A percentile compares a stretch with the other conserved stretches of the same genome.
These are phyloP conservation scores for Notolepis coatsorum DNA, from an alignment of 2,797 vertebrate species.

Conservation along the genomic window DNA sequence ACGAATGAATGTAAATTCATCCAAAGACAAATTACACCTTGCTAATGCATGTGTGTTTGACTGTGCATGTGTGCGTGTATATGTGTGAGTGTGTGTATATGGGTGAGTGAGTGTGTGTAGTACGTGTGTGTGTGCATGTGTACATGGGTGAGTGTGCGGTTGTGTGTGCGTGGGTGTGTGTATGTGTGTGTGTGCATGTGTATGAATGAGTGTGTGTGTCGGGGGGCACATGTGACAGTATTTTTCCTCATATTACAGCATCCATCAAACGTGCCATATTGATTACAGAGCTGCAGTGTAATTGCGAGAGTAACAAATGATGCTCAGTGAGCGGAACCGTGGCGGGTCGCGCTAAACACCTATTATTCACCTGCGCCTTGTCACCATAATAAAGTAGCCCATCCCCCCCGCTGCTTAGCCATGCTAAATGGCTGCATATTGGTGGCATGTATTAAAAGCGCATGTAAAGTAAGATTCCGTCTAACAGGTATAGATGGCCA, in stretches of 20 bases:
- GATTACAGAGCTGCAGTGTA: constrained; percentile 68
- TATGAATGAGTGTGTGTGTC: background rate
- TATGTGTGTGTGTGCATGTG: constrained; percentile 17
- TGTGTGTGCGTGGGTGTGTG: background rate
- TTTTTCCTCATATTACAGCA: constrained; percentile 35
- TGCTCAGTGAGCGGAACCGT: constrained; percentile 42
- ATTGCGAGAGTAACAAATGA: constrained; percentile 69
- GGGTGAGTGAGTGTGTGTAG: background rate
- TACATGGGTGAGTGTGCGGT: background rate
- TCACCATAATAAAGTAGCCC: constrained; percentile 49
- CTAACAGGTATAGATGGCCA: constrained; percentile 65
- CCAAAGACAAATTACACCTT: constrained; percentile 49
- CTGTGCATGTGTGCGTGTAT: background rate
- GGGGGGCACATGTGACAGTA: background rate
- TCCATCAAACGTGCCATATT: constrained; percentile 70
- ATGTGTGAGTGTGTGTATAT: background rate
- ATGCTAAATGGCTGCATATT: constrained; percentile 51
- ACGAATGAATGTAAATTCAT: constrained; percentile 56
- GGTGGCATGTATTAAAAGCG: constrained; percentile 41
- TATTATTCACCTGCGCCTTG: constrained; percentile 63
- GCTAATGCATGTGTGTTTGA: constrained; percentile 19
- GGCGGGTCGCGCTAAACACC: constrained; percentile 49
- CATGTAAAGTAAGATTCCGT: constrained; percentile 40
- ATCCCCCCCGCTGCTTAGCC: constrained; percentile 49
- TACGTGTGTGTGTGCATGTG: background rate